These are phyloP conservation scores for Acropora tenuis DNA, from an alignment of 64 coral and sea anemone species.

Conservation along the genomic window DNA sequence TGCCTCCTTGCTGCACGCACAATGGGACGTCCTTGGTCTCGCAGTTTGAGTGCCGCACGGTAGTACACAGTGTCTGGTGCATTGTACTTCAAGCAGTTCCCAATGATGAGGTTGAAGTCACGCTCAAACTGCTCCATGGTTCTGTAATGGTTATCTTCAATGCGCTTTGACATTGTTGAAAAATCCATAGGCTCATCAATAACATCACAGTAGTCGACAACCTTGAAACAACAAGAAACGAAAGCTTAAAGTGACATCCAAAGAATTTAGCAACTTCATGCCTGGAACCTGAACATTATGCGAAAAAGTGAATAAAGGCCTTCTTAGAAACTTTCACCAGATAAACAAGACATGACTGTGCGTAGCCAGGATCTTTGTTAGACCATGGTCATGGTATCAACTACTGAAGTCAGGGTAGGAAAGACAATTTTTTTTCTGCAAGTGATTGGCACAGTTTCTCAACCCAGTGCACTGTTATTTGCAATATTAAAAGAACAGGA, in stretches of 20 bases:
- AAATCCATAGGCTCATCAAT: constrained; percentile 97
- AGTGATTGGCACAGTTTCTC: too few species aligned
- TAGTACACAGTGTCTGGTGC: constrained; percentile 97
- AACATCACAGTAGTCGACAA: constrained; percentile 90
- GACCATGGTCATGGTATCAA: too few species aligned
- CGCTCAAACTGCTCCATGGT: constrained; percentile 96
- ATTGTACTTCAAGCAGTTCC: constrained; percentile 91
- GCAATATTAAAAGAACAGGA: too few species aligned
- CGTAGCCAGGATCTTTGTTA: too few species aligned
- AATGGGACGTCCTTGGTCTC: constrained; percentile 93
- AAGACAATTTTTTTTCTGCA: constrained; percentile 33
- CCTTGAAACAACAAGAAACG: constrained; percentile 45
- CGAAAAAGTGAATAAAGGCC: too few species aligned
- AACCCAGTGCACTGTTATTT: too few species aligned
- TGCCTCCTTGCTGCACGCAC: constrained; percentile 89
- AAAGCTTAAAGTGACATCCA: background rate
- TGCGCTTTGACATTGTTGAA: constrained; percentile 79
- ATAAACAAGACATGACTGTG: too few species aligned
- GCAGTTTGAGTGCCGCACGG: constrained; percentile 84
- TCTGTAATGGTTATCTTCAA: constrained; percentile 88
- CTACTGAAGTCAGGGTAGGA: too few species aligned
- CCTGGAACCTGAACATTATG: too few species aligned
- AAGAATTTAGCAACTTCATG: too few species aligned
- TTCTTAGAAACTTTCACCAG: too few species aligned
- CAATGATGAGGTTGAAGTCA: constrained; percentile 86